Base-by-base conservation (phyloP, 2,888 invertebrate genomes). In the Auanema sp. region DNA sequence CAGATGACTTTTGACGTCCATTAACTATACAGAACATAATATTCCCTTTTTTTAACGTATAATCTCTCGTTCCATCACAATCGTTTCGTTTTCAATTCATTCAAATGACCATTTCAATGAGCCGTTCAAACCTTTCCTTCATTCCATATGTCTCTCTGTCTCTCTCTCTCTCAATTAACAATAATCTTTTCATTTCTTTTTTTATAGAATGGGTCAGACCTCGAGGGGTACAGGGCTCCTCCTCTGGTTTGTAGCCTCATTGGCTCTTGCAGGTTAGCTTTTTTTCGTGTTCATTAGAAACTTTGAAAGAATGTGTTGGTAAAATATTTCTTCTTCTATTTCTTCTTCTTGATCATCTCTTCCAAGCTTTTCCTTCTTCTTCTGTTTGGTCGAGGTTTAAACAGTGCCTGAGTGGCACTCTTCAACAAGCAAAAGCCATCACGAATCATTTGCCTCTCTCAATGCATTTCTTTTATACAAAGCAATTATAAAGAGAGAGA, bases 151-250 rank as follows among this genome's bases (percentile, higher is more conserved):
- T 33, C 4, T 33, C 33, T 33, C 33, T 33, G 4, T 33, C 33
- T 33, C 33, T 33, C 33, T 33, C 33, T 33, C 33, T 41, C 56
- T 25, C 18, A 10, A 21, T 24, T 25, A 23, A 33, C 24, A 58
- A 49, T 33, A 25, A 25, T 33, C 16, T 49, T 47, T 16, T 41
- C 33, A 44, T 57, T 49, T 23, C 14, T 21, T 50, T 50, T 50
- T 50, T 50, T 21, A 24, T 16, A 50, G 66, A 60, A 72, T 72
- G 72, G 72, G 72, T 63, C 68, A 68, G 64, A 66, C 69, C 69
- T 72, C 72, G 64, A 66, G 72, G 68, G 72, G 72, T 56, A 58
- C 58, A 60, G 65, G 60, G 62, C 62, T 67, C 61, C 58, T 61
- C 61, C 62, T 64, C 60, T 60, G 60, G 60, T 54, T 60, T 53